Base-by-base conservation (phyloP, 1,140 invertebrate genomes). In the Gyrodactylus salaris region DNA sequence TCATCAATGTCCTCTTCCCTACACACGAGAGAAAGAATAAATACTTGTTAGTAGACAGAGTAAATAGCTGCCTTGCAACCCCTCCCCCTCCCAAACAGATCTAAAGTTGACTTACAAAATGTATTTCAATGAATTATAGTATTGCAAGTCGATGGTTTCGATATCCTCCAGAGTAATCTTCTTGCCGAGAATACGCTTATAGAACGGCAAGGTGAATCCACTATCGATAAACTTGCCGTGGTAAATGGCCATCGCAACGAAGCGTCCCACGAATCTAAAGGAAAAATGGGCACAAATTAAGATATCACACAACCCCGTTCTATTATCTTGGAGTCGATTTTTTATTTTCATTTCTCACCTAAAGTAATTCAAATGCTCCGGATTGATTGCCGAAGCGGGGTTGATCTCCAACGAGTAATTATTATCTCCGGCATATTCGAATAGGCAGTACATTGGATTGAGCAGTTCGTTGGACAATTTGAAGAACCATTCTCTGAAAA, bases 331-430 rank as follows among this genome's bases (percentile, higher is more conserved):
- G 34, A 54, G 34, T 69, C 20, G 2, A 21, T 69, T 24, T 21
- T 21, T 7, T 21, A 69, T 21, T 21, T 21, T 2, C 2, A 24
- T 21, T 69, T 21, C 16, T 25, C n/a, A 71, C 70, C 70, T 92
- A 81, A 98, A 99, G 82, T 98, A 97, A 69, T 92, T 86, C 75
- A 99, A 84, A 83, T 99, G 94, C 83, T 99, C 94, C 1, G 94
- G 94, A 84, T 99, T 99, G n/a, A 99, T 89, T 78, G 95, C 95
- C 7, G 91, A 96, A 68, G 92, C 94, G 25, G 94, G 91, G 83
- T 99, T 99, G 75, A 99, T 99, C 85, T 98, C 92, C 75, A 98
- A 84, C 79, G 89, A 91, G 81, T 97, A 98, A 82, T 98, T 97
- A 78, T 89, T 95, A 81, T 94, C 95, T 80, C 93, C 95, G 93